Conservation (phyloP, 2,797 vertebrate species). For the Myripristis murdjan region DNA sequence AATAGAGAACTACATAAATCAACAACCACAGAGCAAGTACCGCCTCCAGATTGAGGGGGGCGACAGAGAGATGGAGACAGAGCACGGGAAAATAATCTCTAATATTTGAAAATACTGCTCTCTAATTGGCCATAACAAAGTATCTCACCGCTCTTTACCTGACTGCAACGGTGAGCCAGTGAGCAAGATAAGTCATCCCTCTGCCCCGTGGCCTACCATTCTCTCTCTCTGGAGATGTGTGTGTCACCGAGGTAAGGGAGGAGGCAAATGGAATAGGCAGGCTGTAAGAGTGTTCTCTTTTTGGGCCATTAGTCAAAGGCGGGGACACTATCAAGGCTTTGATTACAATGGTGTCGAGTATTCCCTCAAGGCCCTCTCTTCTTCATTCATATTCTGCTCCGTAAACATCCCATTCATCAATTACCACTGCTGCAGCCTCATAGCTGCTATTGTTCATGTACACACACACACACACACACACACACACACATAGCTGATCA, state of each 20-base stretch:
- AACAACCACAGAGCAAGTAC: conserved; percentile 20
- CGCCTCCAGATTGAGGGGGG: neutral
- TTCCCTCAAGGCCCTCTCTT: conserved; percentile 83
- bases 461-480: conserved; percentile 20
- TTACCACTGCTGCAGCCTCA: conserved; percentile 63
- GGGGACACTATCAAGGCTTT: conserved; percentile 83
- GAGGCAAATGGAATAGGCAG: conserved; percentile 79
- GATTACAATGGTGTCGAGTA: conserved; percentile 86
- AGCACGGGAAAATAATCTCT: neutral
- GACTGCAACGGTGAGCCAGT: conserved; percentile 20
- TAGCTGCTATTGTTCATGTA: conserved; percentile 47
- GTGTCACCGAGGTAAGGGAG: conserved; percentile 13
- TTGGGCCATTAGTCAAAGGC: conserved; percentile 86
- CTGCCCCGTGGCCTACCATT: neutral
- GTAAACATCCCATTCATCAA: conserved; percentile 89
- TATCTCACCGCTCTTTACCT: conserved; percentile 37
- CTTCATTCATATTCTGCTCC: conserved; percentile 86
- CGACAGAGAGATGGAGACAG: neutral
- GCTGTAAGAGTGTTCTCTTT: conserved; percentile 75
- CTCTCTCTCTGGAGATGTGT: conserved; percentile 46
- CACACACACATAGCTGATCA: neutral
- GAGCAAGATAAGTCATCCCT: conserved; percentile 5
- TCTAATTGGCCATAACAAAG: conserved; percentile 3
- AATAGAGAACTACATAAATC: conserved; percentile 57
- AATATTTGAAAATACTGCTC: neutral